Conservation (phyloP, 2,888 invertebrate genomes). For the Gibbula magus region DNA sequence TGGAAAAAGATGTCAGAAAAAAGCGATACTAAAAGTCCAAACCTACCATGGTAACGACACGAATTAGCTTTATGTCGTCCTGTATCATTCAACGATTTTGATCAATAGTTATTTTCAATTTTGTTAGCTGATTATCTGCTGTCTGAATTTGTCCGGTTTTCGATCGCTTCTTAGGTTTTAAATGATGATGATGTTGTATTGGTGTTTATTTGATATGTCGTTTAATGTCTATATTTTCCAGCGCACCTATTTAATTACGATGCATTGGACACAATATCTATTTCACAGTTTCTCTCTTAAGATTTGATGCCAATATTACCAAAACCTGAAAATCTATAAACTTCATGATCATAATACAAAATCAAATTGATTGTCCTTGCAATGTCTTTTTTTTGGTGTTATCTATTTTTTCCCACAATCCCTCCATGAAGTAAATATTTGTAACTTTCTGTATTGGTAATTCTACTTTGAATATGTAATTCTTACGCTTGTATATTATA, state of each 20-base stretch:
- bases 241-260: no score
- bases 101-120: background rate
- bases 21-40: slow-evolving; percentile 34
- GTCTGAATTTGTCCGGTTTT: background rate
- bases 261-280: no score
- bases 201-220: no score
- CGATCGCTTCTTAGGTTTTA: background rate
- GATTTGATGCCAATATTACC: no score
- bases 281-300: no score
- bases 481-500: background rate
- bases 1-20: slow-evolving; percentile 39
- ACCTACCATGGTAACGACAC: slow-evolving; percentile 56
- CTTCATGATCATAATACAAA: no score
- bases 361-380: no score
- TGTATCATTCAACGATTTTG: background rate
- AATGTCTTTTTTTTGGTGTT: no score
- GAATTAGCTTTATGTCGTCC: background rate
- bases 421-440: background rate
- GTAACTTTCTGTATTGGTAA: background rate
- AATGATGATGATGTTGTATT: background rate
- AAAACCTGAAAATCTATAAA: no score
- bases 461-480: background rate
- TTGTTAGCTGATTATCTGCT: background rate
- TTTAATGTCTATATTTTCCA: no score
- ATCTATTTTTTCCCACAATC: background rate